Conservation (phyloP, 92 coral and sea anemone genomes). For the Isaurus tuberculatus region DNA sequence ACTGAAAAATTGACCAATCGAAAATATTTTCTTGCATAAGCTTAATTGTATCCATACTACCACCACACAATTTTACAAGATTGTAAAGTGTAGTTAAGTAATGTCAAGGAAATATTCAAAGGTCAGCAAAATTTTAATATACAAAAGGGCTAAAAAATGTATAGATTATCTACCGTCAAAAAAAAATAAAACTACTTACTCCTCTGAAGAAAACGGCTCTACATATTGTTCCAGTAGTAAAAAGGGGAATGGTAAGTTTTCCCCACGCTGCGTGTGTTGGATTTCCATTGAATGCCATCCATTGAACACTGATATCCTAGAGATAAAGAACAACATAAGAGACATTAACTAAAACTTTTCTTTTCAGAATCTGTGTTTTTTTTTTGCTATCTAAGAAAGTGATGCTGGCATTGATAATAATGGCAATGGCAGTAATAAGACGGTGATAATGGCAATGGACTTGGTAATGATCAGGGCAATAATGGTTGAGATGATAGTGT, state of each 20-base stretch:
- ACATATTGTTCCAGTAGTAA: slow-evolving; percentile 77
- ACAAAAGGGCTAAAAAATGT: no score
- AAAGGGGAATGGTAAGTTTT: slow-evolving; percentile 63
- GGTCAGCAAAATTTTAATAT: background rate
- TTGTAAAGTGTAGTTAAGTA: no score
- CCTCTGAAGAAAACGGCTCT: slow-evolving; percentile 55
- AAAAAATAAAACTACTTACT: slow-evolving; percentile 22
- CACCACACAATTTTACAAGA: no score
- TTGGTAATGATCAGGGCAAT: no score
- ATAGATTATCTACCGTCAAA: background rate
- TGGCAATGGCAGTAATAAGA: no score
- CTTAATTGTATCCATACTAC: no score
- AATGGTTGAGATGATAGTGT: no score
- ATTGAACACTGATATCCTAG: slow-evolving; percentile 64
- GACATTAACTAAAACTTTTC: background rate
- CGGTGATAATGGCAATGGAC: no score
- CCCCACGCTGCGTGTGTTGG: slow-evolving; percentile 69
- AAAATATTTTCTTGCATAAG: no score
- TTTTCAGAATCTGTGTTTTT: background rate
- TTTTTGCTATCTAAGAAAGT: no score
- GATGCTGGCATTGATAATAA: no score
- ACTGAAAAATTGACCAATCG: no score
- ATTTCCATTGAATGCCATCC: slow-evolving; percentile 74
- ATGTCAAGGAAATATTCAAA: background rate
- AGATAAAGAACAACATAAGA: background rate